These are phyloP conservation scores for Lycia hirtaria DNA, from an alignment of 2,888 invertebrate genomes.

Conservation along the genomic window DNA sequence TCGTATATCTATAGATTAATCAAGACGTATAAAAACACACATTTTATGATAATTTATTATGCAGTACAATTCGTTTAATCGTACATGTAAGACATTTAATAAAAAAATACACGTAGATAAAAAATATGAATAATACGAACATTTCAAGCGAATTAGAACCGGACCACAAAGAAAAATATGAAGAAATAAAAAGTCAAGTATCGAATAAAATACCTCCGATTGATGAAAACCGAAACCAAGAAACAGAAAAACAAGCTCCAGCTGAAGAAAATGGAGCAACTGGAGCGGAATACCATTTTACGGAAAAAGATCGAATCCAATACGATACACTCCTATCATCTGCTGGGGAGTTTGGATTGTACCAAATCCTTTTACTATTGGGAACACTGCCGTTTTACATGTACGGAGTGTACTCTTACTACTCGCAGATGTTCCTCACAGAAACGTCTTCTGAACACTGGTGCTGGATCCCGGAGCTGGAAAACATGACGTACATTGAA, in stretches of 20 bases:
- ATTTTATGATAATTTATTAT: not conserved
- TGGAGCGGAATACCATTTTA: slow-evolving; percentile 26
- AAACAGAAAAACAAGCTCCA: not conserved
- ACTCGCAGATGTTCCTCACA: slow-evolving; percentile 46
- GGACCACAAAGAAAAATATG: not conserved
- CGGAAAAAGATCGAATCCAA: slow-evolving; percentile 27
- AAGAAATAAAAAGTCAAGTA: not conserved
- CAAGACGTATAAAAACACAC: not conserved
- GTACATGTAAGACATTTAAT: not conserved
- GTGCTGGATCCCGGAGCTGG: slow-evolving; percentile 49
- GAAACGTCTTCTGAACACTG: slow-evolving; percentile 47
- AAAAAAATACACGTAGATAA: not conserved
- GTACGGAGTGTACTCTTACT: slow-evolving; percentile 45
- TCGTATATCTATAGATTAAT: no score
- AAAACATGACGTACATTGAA: slow-evolving; percentile 43
- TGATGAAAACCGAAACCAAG: not conserved
- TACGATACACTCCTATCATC: slow-evolving; percentile 46
- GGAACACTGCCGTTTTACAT: slow-evolving; percentile 46
- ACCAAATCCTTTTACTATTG: slow-evolving; percentile 44
- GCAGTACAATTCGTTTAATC: not conserved
- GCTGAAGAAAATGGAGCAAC: not conserved
- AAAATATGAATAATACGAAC: not conserved
- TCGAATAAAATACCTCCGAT: not conserved
- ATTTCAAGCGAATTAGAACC: not conserved
- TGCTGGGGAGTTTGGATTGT: slow-evolving; percentile 49